These are phyloP conservation scores for Mellivora capensis DNA, from an alignment of 2,113 vertebrate genomes.

Conservation along the genomic window DNA sequence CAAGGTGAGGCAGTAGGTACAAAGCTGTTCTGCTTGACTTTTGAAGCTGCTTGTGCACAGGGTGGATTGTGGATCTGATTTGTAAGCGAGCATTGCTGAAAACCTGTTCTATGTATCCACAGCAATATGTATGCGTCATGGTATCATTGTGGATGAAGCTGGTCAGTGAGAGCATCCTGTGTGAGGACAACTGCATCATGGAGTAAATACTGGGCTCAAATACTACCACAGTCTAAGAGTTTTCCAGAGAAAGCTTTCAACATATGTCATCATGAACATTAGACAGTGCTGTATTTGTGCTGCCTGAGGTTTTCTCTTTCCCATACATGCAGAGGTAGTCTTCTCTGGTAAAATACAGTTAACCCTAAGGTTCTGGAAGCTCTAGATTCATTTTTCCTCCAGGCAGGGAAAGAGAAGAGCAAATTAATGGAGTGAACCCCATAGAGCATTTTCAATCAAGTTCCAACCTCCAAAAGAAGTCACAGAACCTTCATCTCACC, in stretches of 20 bases:
- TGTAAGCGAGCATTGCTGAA: slow-evolving; percentile 9
- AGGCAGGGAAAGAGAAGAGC: not conserved
- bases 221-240: not conserved
- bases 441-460: not conserved
- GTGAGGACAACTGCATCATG: slow-evolving; percentile 44
- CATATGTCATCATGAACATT: not conserved
- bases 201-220: slow-evolving; percentile 45
- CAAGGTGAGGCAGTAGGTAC: not conserved
- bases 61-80: slow-evolving; percentile 38
- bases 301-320: not conserved
- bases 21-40: slow-evolving; percentile 62
- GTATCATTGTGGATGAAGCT: slow-evolving; percentile 26
- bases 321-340: not conserved
- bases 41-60: slow-evolving; percentile 38
- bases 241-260: slow-evolving; percentile 57
- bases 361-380: not conserved
- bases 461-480: not conserved
- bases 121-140: not conserved
- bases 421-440: not conserved
- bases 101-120: not conserved
- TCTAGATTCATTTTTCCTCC: not conserved
- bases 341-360: not conserved
- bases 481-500: not conserved
- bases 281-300: slow-evolving; percentile 30
- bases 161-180: slow-evolving; percentile 14